phyloP scores from a whole-genome alignment of 2,797 vertebrate species.

The Chelidonichthys spinosus region DNA sequence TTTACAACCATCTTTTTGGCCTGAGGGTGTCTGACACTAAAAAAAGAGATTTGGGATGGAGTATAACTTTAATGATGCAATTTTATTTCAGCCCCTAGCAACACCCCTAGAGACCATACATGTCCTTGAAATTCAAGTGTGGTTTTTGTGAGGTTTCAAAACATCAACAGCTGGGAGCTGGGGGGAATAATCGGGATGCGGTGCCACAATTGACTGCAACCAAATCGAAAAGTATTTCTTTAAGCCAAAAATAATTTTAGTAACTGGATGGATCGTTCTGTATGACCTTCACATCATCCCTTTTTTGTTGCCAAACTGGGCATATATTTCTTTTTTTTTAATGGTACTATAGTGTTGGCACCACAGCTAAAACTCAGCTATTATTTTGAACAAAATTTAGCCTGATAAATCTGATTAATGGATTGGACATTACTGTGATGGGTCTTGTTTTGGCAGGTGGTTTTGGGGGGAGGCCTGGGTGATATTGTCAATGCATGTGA shows the following conservation, averaged over 20 bases:
- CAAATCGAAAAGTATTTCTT: background rate
- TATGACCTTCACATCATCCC: slow-evolving; percentile 35
- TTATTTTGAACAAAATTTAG: slow-evolving; percentile 42
- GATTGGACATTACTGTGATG: slow-evolving; percentile 1
- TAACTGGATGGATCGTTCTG: slow-evolving; percentile 21
- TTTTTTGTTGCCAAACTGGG: slow-evolving; percentile 4
- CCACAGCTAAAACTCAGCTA: background rate
- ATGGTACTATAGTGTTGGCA: slow-evolving; percentile 21
- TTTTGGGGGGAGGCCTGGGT: slow-evolving; percentile 1
- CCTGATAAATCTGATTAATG: slow-evolving; percentile 52
- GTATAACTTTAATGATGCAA: slow-evolving; percentile 2
- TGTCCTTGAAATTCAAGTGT: background rate
- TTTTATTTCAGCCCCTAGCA: slow-evolving; percentile 7
- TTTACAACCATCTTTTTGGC: background rate
- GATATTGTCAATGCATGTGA: background rate
- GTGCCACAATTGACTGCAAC: background rate
- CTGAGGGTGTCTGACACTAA: background rate
- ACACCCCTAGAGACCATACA: background rate
- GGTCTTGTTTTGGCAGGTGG: slow-evolving; percentile 14
- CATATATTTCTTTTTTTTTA: slow-evolving; percentile 24
- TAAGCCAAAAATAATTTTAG: background rate
- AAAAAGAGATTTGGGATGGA: background rate
- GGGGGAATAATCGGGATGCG: background rate
- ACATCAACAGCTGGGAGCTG: background rate
- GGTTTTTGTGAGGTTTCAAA: background rate